Evolutionary conservation across 2,888 invertebrate species (phyloP).

Genomic region (Autographa pulchrina): DNA sequence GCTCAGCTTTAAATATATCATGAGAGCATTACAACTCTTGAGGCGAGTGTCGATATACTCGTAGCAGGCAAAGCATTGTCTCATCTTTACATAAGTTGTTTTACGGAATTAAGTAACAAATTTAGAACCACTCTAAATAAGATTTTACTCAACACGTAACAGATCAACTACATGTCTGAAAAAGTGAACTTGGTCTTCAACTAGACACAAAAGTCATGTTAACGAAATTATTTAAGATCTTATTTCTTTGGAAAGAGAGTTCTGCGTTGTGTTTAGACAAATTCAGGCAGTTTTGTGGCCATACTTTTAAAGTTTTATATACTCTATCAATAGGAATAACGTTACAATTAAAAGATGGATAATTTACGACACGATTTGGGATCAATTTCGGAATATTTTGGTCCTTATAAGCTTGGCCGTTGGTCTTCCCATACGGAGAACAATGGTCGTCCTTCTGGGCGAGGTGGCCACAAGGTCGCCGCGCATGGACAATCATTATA

Average conservation of each 20-base stretch:
- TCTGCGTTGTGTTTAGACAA: too few species aligned
- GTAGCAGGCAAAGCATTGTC: not conserved
- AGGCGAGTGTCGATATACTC: not conserved
- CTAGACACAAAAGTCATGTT: too few species aligned
- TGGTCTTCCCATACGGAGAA: slow-evolving; percentile 64
- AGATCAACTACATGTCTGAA: too few species aligned
- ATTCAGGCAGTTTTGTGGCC: not conserved
- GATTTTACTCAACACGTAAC: too few species aligned
- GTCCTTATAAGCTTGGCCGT: slow-evolving; percentile 44
- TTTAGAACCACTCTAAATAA: too few species aligned
- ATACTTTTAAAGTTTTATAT: not conserved
- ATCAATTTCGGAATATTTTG: slow-evolving; percentile 52
- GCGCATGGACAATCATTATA: slow-evolving; percentile 44
- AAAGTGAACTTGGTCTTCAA: too few species aligned
- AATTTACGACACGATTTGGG: slow-evolving; percentile 28
- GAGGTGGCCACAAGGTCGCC: slow-evolving; percentile 62
- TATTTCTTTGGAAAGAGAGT: too few species aligned
- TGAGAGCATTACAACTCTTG: not conserved
- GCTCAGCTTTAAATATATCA: slow-evolving; percentile 10
- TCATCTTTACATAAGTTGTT: not conserved
- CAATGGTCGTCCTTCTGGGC: slow-evolving; percentile 73
- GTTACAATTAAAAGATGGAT: slow-evolving; percentile 47
- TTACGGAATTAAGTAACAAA: not conserved
- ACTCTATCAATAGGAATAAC: not conserved
- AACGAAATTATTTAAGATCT: too few species aligned